Base-by-base conservation (phyloP, 1,140 invertebrate species). In the Aplysia californica region DNA sequence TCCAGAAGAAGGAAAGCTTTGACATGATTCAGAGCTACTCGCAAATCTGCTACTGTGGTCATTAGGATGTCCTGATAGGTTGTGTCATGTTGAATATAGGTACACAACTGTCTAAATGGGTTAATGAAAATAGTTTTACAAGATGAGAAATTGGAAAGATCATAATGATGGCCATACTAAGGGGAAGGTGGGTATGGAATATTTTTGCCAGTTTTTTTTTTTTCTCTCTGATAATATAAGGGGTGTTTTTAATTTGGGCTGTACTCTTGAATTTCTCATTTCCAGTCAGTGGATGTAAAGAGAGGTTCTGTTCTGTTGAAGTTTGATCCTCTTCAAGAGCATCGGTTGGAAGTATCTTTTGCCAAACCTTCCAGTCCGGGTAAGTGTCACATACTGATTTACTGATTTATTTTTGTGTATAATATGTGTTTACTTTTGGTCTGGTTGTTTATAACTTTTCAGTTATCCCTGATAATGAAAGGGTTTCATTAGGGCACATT, bases 241-340 rank as follows among this genome's bases (percentile, higher is more conserved):
- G n/a, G n/a, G n/a, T n/a, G n/a, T n/a, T n/a, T n/a, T n/a, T n/a
- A n/a, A n/a, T n/a, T n/a, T n/a, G n/a, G n/a, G n/a, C n/a, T n/a
- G n/a, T n/a, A n/a, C n/a, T n/a, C n/a, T n/a, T n/a, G n/a, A n/a
- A 33, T 56, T 3, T 55, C 23, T 35, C 15, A 5, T 72, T 58
- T 72, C 10, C 50, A 74, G 71, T 23, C n/a, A 41, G 3, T 26
- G 3, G 65, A 44, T 23, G 26, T 41, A 41, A 74, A 65, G 31
- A 38, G 71, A 31, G 71, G 71, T 20, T 74, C 71, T 39, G 71
- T 74, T 21, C 71, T 74, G 5, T 18, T 74, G 35, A 64, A 65
- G 38, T 74, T 74, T 74, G 71, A 74, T 74, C 71, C 71, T 33
- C 2, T 64, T 58, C 58, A 74, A 74, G 69, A 72, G 21, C 3